These are phyloP conservation scores for Odontamblyopus rebecca DNA, from an alignment of 2,797 vertebrate species.

Conservation along the genomic window DNA sequence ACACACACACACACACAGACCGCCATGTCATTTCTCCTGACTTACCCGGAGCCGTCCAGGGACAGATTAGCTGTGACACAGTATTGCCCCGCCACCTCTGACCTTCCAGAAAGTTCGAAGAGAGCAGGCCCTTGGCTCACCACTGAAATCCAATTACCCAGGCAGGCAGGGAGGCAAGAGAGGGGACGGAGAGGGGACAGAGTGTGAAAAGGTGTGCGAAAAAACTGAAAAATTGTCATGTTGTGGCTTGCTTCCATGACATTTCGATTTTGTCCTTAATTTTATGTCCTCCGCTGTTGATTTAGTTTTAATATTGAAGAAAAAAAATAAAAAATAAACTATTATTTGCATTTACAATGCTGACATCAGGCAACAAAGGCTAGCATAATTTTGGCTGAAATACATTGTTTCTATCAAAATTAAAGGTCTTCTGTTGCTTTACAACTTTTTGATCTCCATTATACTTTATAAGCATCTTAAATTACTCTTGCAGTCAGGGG, in stretches of 20 bases:
- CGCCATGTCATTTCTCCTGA: constrained; percentile 35
- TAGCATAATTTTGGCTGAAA: not conserved
- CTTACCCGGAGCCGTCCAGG: constrained; percentile 55
- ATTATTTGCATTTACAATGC: not conserved
- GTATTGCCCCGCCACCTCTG: constrained; percentile 66
- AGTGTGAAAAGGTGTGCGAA: constrained; percentile 19
- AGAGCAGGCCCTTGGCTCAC: constrained; percentile 60
- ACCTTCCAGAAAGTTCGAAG: constrained; percentile 69
- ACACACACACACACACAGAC: constrained; percentile 14
- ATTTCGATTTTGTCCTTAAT: constrained; percentile 10
- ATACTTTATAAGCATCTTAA: constrained; percentile 26
- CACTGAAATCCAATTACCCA: constrained; percentile 72
- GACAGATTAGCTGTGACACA: constrained; percentile 73
- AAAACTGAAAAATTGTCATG: constrained; percentile 33
- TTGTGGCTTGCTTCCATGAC: constrained; percentile 25
- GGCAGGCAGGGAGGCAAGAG: constrained; percentile 57
- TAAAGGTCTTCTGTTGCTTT: constrained; percentile 23
- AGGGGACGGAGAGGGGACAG: constrained; percentile 25
- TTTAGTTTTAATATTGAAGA: not conserved
- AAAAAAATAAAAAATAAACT: not conserved
- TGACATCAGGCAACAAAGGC: not conserved
- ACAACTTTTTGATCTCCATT: constrained; percentile 41
- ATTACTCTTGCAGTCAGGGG: constrained; percentile 47
- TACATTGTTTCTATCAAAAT: not conserved
- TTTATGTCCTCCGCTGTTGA: constrained; percentile 4